These are phyloP conservation scores for Antedon mediterranea DNA, from an alignment of 53 echinoderm and acorn worm species.

Conservation along the genomic window DNA sequence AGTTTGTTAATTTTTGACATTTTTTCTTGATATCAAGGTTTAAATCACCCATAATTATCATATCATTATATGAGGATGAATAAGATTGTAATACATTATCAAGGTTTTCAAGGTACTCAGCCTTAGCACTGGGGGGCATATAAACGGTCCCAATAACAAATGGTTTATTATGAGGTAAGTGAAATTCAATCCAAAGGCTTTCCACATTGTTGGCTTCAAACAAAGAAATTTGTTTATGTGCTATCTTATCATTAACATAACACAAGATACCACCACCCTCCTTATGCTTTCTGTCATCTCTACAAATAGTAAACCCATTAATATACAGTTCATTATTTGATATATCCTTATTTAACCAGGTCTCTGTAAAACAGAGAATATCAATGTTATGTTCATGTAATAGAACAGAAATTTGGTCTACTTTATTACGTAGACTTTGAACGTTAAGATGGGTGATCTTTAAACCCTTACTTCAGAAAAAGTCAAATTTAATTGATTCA, in stretches of 20 bases:
- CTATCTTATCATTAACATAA: slow-evolving; percentile 3
- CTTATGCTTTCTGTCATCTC: neutral
- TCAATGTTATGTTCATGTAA: neutral
- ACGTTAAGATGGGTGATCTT: slow-evolving; percentile 2
- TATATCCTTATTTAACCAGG: neutral
- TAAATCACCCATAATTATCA: slow-evolving; percentile 7
- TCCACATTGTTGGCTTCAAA: slow-evolving; percentile 8
- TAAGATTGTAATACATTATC: slow-evolving; percentile 9
- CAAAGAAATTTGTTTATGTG: neutral
- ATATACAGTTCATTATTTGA: neutral
- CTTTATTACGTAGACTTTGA: neutral
- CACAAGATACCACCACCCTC: neutral
- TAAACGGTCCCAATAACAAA: slow-evolving; percentile 17
- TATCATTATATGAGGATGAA: slow-evolving; percentile 4
- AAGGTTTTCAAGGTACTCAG: neutral
- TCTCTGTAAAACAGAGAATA: neutral
- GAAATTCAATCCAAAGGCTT: slow-evolving; percentile 14
- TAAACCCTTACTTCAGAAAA: neutral
- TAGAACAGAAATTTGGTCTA: neutral
- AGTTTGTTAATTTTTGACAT: slow-evolving; percentile 5
- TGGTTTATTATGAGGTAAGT: slow-evolving; percentile 3
- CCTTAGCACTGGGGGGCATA: slow-evolving; percentile 7
- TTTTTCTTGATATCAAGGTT: slow-evolving; percentile 3
- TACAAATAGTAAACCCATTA: slow-evolving; percentile 2
- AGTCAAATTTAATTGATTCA: neutral